A percentile compares a stretch with the other conserved stretches of the same genome.
phyloP scores from a whole-genome alignment of 2,888 invertebrate genomes.

The Ernsta delagoae region DNA sequence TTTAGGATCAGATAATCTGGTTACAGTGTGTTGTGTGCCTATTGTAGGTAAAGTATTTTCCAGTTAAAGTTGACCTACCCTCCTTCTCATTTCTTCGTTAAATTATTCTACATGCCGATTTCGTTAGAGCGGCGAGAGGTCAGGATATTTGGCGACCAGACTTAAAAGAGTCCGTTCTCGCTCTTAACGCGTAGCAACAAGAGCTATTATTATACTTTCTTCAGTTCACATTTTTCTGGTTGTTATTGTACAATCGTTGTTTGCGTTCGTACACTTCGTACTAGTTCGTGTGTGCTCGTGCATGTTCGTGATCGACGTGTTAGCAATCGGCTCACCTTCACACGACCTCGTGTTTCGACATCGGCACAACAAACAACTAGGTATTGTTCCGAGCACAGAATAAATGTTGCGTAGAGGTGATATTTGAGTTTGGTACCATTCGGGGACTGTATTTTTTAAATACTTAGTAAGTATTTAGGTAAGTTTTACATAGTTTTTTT shows the following conservation, averaged over 20 bases:
- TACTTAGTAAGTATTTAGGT: too few relatives aligned
- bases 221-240: constrained; percentile 5
- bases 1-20: neutral
- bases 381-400: constrained; percentile 64
- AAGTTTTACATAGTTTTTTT: too few relatives aligned
- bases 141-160: constrained; percentile 2
- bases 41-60: neutral
- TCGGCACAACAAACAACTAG: constrained; percentile 60
- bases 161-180: constrained; percentile 47
- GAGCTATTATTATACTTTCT: constrained; percentile 23
- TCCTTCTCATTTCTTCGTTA: constrained; percentile 3
- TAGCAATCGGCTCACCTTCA: constrained; percentile 80
- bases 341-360: constrained; percentile 82
- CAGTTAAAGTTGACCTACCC: constrained; percentile 5
- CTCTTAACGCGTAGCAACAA: constrained; percentile 10
- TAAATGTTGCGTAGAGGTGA: too few relatives aligned
- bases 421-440: too few relatives aligned
- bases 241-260: constrained; percentile 6
- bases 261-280: constrained; percentile 18
- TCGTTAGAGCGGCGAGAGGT: constrained; percentile 2
- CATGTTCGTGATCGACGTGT: constrained; percentile 63
- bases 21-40: neutral
- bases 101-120: neutral
- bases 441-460: too few relatives aligned
- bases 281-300: constrained; percentile 19